These are phyloP conservation scores for Orchesella flavescens DNA, from an alignment of 2,888 invertebrate genomes.

Conservation along the genomic window DNA sequence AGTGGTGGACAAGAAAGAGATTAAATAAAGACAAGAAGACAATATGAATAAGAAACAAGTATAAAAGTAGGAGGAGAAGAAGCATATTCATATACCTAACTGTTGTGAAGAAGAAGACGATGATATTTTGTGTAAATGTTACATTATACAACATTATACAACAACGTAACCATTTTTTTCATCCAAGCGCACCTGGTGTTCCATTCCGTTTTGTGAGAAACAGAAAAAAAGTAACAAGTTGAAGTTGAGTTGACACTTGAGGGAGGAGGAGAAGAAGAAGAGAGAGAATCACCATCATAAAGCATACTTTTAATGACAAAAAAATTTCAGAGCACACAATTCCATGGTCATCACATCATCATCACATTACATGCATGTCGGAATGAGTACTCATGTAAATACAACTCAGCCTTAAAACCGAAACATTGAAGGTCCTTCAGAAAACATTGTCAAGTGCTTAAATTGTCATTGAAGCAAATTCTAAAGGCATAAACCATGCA, in stretches of 20 bases:
- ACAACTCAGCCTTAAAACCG: neutral
- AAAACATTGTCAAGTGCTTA: neutral
- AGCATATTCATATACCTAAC: too few relatives aligned
- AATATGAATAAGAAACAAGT: too few relatives aligned
- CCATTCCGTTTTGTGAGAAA: neutral
- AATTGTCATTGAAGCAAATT: too few relatives aligned
- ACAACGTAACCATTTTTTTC: too few relatives aligned
- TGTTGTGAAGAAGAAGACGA: too few relatives aligned
- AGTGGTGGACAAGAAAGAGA: too few relatives aligned
- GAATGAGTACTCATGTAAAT: neutral
- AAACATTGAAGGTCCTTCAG: neutral
- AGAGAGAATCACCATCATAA: constrained; percentile 2
- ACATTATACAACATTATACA: too few relatives aligned
- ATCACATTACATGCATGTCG: neutral
- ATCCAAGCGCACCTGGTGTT: neutral
- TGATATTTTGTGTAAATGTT: too few relatives aligned
- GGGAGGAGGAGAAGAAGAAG: constrained; percentile 34
- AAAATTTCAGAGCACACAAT: neutral
- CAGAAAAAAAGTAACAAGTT: constrained; percentile 16
- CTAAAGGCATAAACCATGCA: too few relatives aligned
- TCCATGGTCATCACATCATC: neutral
- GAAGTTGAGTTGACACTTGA: constrained; percentile 42
- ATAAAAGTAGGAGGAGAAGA: too few relatives aligned
- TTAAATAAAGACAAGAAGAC: too few relatives aligned
- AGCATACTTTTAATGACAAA: constrained; percentile 19